Evolutionary conservation across 1,140 invertebrate genomes (phyloP), one percentile per base, ranked within the genome.

Genomic region (Antheraea mylitta): DNA sequence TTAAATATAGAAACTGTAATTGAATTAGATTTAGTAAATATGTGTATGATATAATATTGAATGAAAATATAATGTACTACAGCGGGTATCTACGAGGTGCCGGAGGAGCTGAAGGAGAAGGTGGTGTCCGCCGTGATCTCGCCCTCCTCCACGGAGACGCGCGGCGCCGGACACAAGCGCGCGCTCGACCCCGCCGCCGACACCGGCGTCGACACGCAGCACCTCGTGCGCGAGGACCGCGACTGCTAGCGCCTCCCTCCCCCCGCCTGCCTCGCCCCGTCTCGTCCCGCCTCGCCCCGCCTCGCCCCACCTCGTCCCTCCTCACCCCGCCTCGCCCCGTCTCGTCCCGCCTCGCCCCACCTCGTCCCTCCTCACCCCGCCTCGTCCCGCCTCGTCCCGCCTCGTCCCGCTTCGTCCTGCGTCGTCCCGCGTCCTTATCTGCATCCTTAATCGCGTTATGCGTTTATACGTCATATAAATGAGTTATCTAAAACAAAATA

Each of bases 131-230:
- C 96, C 53, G 95, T 97, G 63, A 93, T 97, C 37, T 95, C 96
- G 36, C 97, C 97, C 19, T 97, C 97, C 66, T 96, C 96, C 78
- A 86, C 80, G 10, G 91, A 92, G 82, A 91, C 91, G 10, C 87
- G 89, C 22, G 74, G 73, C 64, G 74, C 73, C 37, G 78, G 82
- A 59, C 75, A 71, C 77, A 80, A 69, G 78, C 83, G 89, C 45
- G 88, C 98, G 85, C 93, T 98, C 42, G 97, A 98, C 89, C 97
- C 97, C 1, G 93, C 94, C 9, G 93, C 95, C 30, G 97, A 98
- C 83, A 97, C 97, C n/a, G 97, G 97, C 82, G 97, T 97, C 92
- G 98, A 98, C 88, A 98, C 97, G 0, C 96, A 97, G 86, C 95
- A 96, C 83, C 94, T 99, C 69, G 97, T 98, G 64, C 96, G 96